Conservation (phyloP, 1,140 invertebrate species). For the Papilio polyxenes region DNA sequence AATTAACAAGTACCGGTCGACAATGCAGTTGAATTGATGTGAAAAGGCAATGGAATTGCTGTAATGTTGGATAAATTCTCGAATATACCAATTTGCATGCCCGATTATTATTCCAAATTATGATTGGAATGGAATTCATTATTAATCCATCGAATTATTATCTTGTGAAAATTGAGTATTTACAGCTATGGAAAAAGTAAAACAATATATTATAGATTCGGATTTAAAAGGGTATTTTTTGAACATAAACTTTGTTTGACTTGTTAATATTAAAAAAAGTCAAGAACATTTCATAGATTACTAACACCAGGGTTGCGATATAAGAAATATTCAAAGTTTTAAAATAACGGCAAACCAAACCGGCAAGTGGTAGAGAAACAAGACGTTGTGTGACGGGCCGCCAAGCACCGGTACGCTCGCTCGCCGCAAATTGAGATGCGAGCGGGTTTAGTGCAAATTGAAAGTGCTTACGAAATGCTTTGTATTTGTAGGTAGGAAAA, state of each 20-base stretch:
- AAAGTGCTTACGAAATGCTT: slow-evolving; percentile 70
- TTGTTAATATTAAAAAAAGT: no score
- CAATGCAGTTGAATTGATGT: not conserved
- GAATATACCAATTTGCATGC: not conserved
- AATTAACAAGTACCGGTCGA: not conserved
- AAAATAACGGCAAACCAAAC: slow-evolving; percentile 40
- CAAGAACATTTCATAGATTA: not conserved
- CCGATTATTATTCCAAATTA: slow-evolving; percentile 2
- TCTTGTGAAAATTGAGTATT: not conserved
- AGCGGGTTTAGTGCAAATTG: slow-evolving; percentile 68
- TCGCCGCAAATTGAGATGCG: slow-evolving; percentile 53
- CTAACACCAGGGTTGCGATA: not conserved
- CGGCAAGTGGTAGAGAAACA: slow-evolving; percentile 38
- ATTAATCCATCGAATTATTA: not conserved
- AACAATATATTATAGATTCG: no score
- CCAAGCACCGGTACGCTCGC: slow-evolving; percentile 41
- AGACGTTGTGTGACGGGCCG: not conserved
- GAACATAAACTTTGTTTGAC: no score
- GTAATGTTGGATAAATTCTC: not conserved
- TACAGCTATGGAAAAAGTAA: no score
- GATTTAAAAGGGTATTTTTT: no score
- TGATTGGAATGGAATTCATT: slow-evolving; percentile 6
- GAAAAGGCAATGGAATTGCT: slow-evolving; percentile 11
- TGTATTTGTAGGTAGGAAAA: slow-evolving; percentile 70
- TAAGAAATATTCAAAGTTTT: not conserved